phyloP scores from a whole-genome alignment of 2,113 vertebrate genomes.

The Nettapus auritus region DNA sequence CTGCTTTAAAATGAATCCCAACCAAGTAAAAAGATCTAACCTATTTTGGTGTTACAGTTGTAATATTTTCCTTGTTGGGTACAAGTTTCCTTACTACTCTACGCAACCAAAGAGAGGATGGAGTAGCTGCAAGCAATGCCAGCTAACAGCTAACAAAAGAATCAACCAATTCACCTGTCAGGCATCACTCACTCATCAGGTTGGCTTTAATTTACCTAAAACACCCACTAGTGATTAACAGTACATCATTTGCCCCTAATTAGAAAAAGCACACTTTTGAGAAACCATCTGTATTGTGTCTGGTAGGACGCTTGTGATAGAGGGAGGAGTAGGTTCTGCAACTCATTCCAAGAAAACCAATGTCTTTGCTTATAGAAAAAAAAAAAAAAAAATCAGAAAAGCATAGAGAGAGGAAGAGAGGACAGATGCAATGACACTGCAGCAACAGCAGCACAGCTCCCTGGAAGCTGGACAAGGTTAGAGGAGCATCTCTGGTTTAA shows the following conservation, averaged over 20 bases:
- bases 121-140: neutral
- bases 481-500: neutral
- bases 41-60: neutral
- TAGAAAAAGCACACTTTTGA: neutral
- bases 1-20: neutral
- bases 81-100: neutral
- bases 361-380: neutral
- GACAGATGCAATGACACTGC: neutral
- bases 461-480: neutral
- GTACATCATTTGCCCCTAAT: neutral
- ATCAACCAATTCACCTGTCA: accelerated
- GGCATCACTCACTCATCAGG: neutral
- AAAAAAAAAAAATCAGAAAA: neutral
- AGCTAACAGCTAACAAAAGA: neutral
- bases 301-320: neutral
- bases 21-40: neutral
- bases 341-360: neutral
- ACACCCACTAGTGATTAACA: neutral
- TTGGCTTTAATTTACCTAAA: neutral
- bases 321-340: neutral
- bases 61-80: neutral
- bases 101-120: neutral
- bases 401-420: neutral
- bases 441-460: neutral
- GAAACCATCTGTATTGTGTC: neutral